Evolutionary conservation across 2,797 vertebrate genomes (phyloP).

Genomic region (Tangara arthus): DNA sequence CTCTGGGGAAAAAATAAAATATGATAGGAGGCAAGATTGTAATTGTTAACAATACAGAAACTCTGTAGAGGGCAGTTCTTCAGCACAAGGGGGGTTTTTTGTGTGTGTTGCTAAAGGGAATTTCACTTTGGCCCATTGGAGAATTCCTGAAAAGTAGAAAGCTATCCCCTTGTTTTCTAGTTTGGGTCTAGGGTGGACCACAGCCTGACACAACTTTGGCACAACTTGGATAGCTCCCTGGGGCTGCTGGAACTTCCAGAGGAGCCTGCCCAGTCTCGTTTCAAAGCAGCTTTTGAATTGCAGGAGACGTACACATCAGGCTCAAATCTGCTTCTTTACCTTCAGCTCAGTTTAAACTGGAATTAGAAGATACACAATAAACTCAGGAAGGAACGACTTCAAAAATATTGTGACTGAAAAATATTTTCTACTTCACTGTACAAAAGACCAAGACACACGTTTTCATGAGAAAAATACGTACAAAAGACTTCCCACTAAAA

Average conservation of each 20-base stretch:
- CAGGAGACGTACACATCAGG: not conserved
- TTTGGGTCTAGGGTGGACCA: not conserved
- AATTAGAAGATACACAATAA: not conserved
- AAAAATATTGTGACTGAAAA: not conserved
- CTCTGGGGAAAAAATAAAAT: not conserved
- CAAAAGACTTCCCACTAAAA: slow-evolving; percentile 58
- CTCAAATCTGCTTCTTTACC: not conserved
- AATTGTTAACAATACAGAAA: not conserved
- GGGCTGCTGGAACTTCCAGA: not conserved
- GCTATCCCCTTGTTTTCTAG: not conserved
- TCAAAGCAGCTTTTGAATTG: slow-evolving; percentile 28
- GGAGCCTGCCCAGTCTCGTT: not conserved
- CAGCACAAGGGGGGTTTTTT: not conserved
- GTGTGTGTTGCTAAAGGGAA: not conserved
- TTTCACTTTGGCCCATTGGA: not conserved
- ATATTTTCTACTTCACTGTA: not conserved
- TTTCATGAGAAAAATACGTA: not conserved
- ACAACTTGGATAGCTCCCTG: not conserved
- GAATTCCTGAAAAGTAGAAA: not conserved
- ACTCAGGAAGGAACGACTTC: not conserved
- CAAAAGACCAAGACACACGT: not conserved
- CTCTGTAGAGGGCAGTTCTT: not conserved
- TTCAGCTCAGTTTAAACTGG: not conserved
- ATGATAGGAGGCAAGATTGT: not conserved
- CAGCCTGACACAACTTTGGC: not conserved